Base-by-base conservation (phyloP, 2,113 vertebrate species). In the Vanacampus margaritifer region DNA sequence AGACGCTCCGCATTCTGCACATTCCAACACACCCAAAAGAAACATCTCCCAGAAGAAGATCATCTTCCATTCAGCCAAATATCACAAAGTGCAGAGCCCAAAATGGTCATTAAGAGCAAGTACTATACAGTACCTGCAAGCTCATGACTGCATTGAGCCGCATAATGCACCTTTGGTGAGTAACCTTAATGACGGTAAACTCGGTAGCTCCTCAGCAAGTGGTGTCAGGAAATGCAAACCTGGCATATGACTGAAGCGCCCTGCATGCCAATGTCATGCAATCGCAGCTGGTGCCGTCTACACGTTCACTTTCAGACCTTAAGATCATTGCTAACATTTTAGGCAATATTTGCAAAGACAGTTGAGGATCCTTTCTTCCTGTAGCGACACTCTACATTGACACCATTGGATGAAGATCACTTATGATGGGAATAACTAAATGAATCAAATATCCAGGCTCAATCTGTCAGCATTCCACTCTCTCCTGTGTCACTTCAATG, bases 11-110 rank as follows among this genome's bases (percentile, higher is more conserved):
- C 82, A 87, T 87, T 76, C 70, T 82, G 72, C 48, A 73, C 79
- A 79, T 73, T 60, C 79, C 77, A 72, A 71, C 85, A 77, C 82
- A 71, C 84, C 82, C 82, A 72, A 77, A 26, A 9, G 21, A 84
- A 71, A 73, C 76, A 83, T 76, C 53, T 83, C 70, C 61, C 75
- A n/a, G 69, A 41, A 35, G 53, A 16, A 78, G 85, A 84, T 86
- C 87, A 56, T 80, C 80, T 89, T 84, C 77, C 85, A 56, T 28
- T 67, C n/a, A 36, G 64, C 0, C 17, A 58, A 21, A 1, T 37
- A 5, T 19, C 11, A 2, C 5, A 23, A 4, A 23, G 21, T 61
- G 35, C 35, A 39, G 19, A 21, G 11, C 35, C 21, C 17, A 19
- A 35, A 21, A 2, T 58, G 57, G 32, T 21, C 17, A 8, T 45